Percentiles rank a stretch among this genome's conserved stretches.
Conservation (phyloP, 2,113 vertebrate species). For the Sapayoa aenigma region DNA sequence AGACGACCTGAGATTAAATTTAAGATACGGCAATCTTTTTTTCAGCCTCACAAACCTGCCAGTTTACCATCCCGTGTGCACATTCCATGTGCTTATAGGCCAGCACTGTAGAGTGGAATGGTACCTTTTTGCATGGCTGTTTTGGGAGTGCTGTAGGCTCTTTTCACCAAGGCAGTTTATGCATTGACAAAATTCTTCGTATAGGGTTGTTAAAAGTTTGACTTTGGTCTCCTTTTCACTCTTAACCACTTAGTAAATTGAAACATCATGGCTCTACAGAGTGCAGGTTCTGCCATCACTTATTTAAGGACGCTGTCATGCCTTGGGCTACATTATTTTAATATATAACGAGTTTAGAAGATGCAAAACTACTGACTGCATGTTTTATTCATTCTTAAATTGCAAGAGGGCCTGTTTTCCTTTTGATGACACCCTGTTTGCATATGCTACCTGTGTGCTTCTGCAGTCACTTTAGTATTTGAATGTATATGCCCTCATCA, state of each 20-base stretch:
- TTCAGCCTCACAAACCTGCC: neutral
- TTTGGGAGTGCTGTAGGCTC: neutral
- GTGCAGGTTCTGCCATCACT: neutral
- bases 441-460: constrained; percentile 33
- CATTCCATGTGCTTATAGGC: neutral
- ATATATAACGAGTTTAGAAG: constrained; percentile 21
- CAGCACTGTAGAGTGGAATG: neutral
- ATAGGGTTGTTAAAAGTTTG: neutral
- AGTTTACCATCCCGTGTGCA: neutral
- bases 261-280: neutral
- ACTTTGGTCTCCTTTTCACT: neutral
- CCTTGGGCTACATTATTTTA: neutral
- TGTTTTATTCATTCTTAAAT: constrained; percentile 52
- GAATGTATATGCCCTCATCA: constrained; percentile 45
- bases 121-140: neutral
- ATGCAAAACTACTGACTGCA: neutral
- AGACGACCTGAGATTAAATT: neutral
- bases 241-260: neutral
- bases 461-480: constrained; percentile 29
- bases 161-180: neutral
- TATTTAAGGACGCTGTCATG: neutral
- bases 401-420: neutral
- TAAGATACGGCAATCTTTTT: neutral
- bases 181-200: neutral
- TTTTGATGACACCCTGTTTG: constrained; percentile 56